Conservation (phyloP, 2,888 invertebrate species). For the Anticlea derivata region DNA sequence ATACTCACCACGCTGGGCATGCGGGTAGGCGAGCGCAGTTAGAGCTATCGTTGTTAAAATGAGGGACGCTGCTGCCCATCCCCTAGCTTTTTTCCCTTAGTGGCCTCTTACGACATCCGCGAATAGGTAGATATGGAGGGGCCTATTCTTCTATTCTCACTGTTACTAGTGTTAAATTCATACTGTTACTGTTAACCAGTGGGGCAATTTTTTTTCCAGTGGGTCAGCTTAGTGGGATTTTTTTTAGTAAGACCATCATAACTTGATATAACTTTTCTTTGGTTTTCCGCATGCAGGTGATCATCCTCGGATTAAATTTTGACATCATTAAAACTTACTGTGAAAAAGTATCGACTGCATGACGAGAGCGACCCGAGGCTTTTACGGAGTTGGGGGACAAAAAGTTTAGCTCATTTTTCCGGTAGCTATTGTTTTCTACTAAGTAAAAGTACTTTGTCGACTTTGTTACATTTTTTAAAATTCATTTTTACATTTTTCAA, state of each 20-base stretch:
- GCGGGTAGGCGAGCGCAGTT: no score
- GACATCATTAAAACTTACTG: slow-evolving; percentile 61
- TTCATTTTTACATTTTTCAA: neutral
- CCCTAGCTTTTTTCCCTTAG: no score
- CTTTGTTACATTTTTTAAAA: neutral
- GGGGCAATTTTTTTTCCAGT: no score
- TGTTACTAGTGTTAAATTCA: no score
- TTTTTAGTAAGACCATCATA: neutral
- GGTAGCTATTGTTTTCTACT: slow-evolving; percentile 6
- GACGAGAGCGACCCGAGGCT: slow-evolving; percentile 37
- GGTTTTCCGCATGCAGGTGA: slow-evolving; percentile 55
- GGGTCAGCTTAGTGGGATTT: no score
- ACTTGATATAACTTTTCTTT: slow-evolving; percentile 36
- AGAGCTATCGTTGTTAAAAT: no score
- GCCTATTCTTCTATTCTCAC: no score
- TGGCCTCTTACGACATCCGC: no score
- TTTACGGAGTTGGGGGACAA: slow-evolving; percentile 33
- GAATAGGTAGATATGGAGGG: no score
- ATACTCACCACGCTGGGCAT: no score
- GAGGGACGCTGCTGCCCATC: no score
- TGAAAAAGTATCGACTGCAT: slow-evolving; percentile 38
- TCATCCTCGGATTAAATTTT: slow-evolving; percentile 48
- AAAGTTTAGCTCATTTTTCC: slow-evolving; percentile 27
- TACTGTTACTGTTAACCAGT: no score
- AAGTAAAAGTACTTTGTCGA: slow-evolving; percentile 1